Base-by-base conservation (phyloP, 2,797 vertebrate genomes). In the Pteronotus mesoamericanus region DNA sequence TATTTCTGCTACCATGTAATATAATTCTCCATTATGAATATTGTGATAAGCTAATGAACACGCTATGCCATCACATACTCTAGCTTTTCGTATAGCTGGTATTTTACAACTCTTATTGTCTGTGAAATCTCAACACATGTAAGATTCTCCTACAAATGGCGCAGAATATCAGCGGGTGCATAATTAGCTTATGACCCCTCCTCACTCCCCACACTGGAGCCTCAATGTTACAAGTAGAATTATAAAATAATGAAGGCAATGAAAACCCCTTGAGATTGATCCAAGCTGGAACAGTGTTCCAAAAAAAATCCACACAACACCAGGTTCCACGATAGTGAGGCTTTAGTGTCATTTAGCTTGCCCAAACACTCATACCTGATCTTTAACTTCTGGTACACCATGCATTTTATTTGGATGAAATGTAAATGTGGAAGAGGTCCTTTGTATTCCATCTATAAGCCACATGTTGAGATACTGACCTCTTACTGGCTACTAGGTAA, bases 1-100 rank as follows among this genome's bases (percentile, higher is more conserved):
- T 97, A 98, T 98, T 97, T 98, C 90, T 98, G 97, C 92, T 95
- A 97, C 82, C 86, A 95, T 91, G 97, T 96, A 95, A 96, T 90
- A 96, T 83, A 78, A 75, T 91, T 97, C 96, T 92, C 86, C 94
- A 93, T 94, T 89, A 96, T 97, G 97, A 95, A 91, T 91, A 94
- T 95, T 2, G 91, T 88, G 97, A 82, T 90, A 91, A 84, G 94
- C 88, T 96, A 97, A 71, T 59, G 82, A 96, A 95, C 91, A 88
- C 91, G 96, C 97, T 92, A 97, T 82, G 97, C 96, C 96, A 42
- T 96, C 95, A 85, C 51, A 84, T 53, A 82, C 97, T 96, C 96
- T 92, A 97, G 84, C 94, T 95, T 78, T 83, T 59, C 69, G 51
- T 29, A 86, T 2, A 96, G 71, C 77, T 98, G 96, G 94, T 83